Evolutionary conservation across 2,888 invertebrate genomes (phyloP), one percentile per base, ranked within the genome.

Genomic region (Nematopogon swammerdamellus): DNA sequence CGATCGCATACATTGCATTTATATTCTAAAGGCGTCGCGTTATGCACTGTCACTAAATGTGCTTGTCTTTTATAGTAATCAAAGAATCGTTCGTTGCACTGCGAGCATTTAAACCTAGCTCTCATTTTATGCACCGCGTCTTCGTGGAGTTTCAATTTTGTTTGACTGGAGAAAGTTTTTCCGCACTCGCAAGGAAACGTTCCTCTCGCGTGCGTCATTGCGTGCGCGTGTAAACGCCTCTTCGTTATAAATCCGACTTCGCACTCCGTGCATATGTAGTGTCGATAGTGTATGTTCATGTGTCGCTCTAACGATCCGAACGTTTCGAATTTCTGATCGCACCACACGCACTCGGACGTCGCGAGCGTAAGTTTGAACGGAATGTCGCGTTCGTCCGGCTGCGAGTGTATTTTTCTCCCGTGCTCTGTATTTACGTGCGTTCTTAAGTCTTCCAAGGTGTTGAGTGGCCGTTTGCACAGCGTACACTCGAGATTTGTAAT

Each of bases 181-280:
- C 20, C 19, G 45, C 48, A 51, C 17, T 29, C 19, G 36, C 49
- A 49, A 57, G 52, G 46, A 61, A 64, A 43, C 58, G 54, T 42
- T 60, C 63, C 49, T 54, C 55, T 54, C 64, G 63, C 4, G 64
- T 64, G 18, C 2, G 29, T 36, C 61, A 53, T 58, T 55, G 43
- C 63, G 60, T 46, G 63, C 57, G 51, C 63, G 63, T 47, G 60
- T 48, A 60, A 60, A 4, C 61, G 57, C 3, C 58, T 53, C 5
- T 59, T 58, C 50, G 62, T 62, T 48, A 61, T 58, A 54, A 64
- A 65, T 45, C 60, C 60, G 48, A 62, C 60, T 3, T 62, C 63
- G 52, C 65, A 65, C 18, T 56, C 57, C 20, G 57, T 54, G 51
- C 65, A 64, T 44, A 61, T 57, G 46, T 61, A 64, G 29, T 61